A percentile compares a stretch with the other conserved stretches of the same genome.
Evolutionary conservation across 92 coral and sea anemone genomes (phyloP).

Genomic region (Zoanthus sociatus): DNA sequence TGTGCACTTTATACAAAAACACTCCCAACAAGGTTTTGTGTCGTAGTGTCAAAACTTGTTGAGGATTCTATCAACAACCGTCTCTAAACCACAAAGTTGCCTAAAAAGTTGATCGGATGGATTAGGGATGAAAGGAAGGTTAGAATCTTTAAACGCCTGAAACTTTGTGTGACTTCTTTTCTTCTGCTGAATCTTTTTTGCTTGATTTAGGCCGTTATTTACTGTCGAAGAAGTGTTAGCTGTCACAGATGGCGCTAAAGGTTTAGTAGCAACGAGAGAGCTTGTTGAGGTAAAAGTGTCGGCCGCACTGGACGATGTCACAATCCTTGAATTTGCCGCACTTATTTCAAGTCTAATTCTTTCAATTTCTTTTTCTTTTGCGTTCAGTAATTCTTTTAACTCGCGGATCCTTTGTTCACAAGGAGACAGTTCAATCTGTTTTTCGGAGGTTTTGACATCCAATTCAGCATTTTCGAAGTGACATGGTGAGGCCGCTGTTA

Average conservation of each 20-base stretch:
- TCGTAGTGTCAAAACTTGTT: no score
- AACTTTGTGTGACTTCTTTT: background rate
- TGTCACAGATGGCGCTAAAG: background rate
- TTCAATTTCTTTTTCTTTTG: conserved; percentile 42
- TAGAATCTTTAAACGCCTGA: background rate
- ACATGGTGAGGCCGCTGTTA: background rate
- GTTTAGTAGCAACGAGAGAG: background rate
- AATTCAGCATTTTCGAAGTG: background rate
- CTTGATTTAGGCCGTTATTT: background rate
- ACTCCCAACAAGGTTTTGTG: no score
- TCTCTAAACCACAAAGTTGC: conserved; percentile 42
- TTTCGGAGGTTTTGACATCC: background rate
- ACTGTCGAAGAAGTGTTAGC: background rate
- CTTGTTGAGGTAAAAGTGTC: background rate
- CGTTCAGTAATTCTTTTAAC: conserved; percentile 35
- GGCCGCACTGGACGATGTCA: background rate
- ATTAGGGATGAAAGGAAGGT: conserved; percentile 28
- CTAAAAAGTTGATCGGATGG: conserved; percentile 44
- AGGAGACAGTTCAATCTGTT: conserved; percentile 18
- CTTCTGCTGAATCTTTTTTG: conserved; percentile 1
- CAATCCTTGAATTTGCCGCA: background rate
- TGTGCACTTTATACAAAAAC: no score
- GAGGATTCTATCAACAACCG: conserved; percentile 14
- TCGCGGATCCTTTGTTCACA: conserved; percentile 24
- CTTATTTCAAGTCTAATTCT: conserved; percentile 36